These are phyloP conservation scores for Trachemys scripta DNA, from an alignment of 2,113 vertebrate species.

Conservation along the genomic window DNA sequence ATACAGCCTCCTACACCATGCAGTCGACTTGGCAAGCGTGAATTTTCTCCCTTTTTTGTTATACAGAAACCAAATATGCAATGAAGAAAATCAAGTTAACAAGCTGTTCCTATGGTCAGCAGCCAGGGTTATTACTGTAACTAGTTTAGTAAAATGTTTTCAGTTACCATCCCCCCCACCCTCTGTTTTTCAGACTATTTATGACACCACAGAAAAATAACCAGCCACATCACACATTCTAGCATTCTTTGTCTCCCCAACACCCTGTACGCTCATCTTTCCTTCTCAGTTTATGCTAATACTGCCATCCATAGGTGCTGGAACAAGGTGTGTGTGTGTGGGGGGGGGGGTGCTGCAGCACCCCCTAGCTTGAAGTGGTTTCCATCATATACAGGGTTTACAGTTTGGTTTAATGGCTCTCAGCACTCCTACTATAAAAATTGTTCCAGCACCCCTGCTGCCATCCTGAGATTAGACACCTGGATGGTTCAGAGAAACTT, in stretches of 20 bases:
- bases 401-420: too few relatives aligned
- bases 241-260: neutral
- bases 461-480: too few relatives aligned
- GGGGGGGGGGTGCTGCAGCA: too few relatives aligned
- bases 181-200: slow-evolving; percentile 42
- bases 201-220: slow-evolving; percentile 3
- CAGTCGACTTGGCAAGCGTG: neutral
- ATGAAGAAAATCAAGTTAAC: neutral
- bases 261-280: neutral
- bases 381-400: too few relatives aligned
- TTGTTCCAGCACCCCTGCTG: too few relatives aligned
- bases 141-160: neutral
- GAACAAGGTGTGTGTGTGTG: too few relatives aligned
- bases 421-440: too few relatives aligned
- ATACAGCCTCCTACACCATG: neutral
- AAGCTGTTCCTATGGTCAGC: slow-evolving; percentile 18
- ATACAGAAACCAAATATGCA: neutral
- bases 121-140: slow-evolving; percentile 4
- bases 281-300: neutral
- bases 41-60: neutral
- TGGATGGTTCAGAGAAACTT: too few relatives aligned
- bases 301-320: neutral
- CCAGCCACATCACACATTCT: slow-evolving; percentile 42
- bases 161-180: neutral
- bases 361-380: too few relatives aligned